A percentile compares a stretch with the other conserved stretches of the same genome.
These are phyloP conservation scores for Apteryx mantelli DNA, from an alignment of 2,113 vertebrate genomes.

Conservation along the genomic window DNA sequence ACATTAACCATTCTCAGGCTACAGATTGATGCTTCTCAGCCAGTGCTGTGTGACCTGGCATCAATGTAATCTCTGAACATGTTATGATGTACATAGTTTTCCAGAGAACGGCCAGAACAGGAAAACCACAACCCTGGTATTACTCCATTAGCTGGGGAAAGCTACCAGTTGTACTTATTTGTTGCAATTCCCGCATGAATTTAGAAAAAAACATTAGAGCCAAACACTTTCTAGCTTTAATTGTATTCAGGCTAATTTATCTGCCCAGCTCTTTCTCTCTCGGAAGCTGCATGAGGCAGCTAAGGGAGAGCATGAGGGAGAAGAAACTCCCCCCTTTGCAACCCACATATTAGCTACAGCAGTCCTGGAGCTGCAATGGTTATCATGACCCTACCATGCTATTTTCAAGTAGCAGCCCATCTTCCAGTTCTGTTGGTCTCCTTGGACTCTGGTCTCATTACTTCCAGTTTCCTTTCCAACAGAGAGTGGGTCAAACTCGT, in stretches of 20 bases:
- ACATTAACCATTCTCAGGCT: slow-evolving; percentile 5
- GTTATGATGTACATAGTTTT: background rate
- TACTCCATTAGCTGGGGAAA: background rate
- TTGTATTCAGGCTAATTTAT: background rate
- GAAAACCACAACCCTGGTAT: background rate
- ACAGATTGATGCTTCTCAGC: background rate
- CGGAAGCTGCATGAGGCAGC: background rate
- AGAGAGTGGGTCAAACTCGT: background rate
- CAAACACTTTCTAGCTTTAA: background rate
- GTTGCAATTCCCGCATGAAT: background rate
- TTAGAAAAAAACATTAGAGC: background rate
- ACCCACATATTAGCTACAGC: fast-evolving
- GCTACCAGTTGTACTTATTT: background rate
- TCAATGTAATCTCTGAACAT: background rate
- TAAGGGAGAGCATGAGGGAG: background rate
- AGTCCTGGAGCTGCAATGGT: background rate
- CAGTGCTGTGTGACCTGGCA: slow-evolving; percentile 12
- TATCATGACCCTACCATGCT: background rate
- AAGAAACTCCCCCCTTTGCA: background rate
- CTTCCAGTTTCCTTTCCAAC: background rate
- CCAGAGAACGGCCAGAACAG: background rate
- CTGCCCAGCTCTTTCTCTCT: background rate
- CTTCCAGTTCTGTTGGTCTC: background rate
- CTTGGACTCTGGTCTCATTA: background rate
- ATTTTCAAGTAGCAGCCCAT: background rate